Evolutionary conservation across 2,888 invertebrate species (phyloP), one percentile per base, ranked within the genome.

Genomic region (Nomada lathburiana): DNA sequence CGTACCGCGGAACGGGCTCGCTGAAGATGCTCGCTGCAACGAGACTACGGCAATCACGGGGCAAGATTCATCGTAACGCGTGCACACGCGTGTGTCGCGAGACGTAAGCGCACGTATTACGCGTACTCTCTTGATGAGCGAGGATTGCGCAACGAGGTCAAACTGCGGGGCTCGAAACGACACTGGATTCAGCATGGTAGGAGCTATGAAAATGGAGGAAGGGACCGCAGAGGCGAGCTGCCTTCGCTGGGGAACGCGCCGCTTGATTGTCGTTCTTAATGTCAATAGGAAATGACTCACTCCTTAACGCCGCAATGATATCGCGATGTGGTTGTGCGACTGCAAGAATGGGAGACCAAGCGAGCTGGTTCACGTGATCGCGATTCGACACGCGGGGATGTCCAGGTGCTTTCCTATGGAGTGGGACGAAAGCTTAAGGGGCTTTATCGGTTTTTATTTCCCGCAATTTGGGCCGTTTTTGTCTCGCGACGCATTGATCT

Each of bases 231-330:
- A 75, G 65, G 65, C 60, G 70, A 69, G 59, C 52, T 57, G 62
- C 74, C 57, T 57, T 29, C 42, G 69, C 68, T 44, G 50, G 62
- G 50, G 64, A 85, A 76, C 55, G 73, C 26, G 82, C 42, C 67
- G 75, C 86, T 83, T 83, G 81, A 89, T 88, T 86, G 86, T 86
- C 86, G 76, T 85, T 87, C 87, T 89, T 90, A 88, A 88, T 85
- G 88, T 84, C 88, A 89, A 89, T 89, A 87, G 89, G 88, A 90
- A 91, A 85, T 91, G 90, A 90, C 83, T 90, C 90, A 90, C 86
- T 84, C 83, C 80, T 85, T 85, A 86, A 88, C 84, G 78, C 82
- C 80, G 85, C 83, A 86, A 87, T 90, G 90, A 90, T 89, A 90
- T 90, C 90, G 87, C 77, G 65, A 71, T 64, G 11, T 52, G 73